A percentile compares a stretch with the other conserved stretches of the same genome.
These are phyloP conservation scores for Cheilosia variabilis DNA, from an alignment of 2,888 invertebrate species.

Conservation along the genomic window DNA sequence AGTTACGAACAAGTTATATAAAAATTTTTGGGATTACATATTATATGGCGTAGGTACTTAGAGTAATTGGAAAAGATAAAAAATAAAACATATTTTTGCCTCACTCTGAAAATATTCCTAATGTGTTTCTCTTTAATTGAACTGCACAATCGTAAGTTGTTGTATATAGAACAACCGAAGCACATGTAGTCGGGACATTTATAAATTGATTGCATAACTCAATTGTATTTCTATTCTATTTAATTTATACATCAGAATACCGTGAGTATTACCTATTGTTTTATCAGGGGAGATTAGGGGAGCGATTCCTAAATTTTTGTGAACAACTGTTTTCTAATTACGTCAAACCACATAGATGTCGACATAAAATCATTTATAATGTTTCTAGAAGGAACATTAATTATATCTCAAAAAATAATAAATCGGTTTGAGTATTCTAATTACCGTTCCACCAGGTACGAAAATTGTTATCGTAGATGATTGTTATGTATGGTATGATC, in stretches of 20 bases:
- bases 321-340: slow-evolving; percentile 16
- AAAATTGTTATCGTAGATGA: not conserved
- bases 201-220: slow-evolving; percentile 29
- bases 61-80: too few species aligned
- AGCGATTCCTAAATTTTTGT: slow-evolving; percentile 5
- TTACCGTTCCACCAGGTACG: not conserved
- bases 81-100: too few species aligned
- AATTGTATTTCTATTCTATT: slow-evolving; percentile 12
- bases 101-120: too few species aligned
- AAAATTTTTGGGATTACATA: too few species aligned
- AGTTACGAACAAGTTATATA: too few species aligned
- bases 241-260: slow-evolving; percentile 3
- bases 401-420: slow-evolving; percentile 9
- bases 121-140: too few species aligned
- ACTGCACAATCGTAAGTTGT: too few species aligned
- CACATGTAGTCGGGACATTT: not conserved
- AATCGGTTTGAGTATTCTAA: not conserved
- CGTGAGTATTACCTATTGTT: not conserved
- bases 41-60: too few species aligned
- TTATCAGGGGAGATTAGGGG: not conserved
- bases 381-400: slow-evolving; percentile 9
- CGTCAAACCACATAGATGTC: slow-evolving; percentile 14
- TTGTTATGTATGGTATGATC: too few species aligned
- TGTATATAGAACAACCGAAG: not conserved
- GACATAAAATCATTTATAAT: slow-evolving; percentile 14